A percentile compares a stretch with the other conserved stretches of the same genome.
phyloP scores from a whole-genome alignment of 2,113 vertebrate species.

The Ciconia maguari region DNA sequence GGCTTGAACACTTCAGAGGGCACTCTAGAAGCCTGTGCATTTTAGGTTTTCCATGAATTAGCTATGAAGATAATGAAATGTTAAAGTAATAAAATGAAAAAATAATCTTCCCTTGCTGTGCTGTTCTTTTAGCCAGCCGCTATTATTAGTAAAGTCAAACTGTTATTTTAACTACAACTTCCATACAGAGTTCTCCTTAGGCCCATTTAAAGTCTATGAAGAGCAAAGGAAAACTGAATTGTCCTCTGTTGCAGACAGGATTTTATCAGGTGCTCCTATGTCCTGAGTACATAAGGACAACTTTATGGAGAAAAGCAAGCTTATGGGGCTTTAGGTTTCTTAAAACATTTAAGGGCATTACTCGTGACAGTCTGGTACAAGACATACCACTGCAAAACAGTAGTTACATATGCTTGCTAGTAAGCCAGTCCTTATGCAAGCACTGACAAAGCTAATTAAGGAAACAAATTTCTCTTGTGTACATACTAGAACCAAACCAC shows the following conservation, averaged over 20 bases:
- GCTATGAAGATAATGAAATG: background rate
- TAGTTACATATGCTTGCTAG: background rate
- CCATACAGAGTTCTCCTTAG: background rate
- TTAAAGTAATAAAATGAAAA: background rate
- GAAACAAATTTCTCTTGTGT: background rate
- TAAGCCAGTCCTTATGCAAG: background rate
- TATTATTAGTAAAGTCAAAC: background rate
- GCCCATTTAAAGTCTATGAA: background rate
- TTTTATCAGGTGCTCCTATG: background rate
- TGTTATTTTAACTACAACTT: background rate
- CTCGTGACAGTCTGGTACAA: background rate
- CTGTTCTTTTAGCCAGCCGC: background rate
- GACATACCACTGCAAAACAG: background rate
- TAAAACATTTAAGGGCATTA: background rate
- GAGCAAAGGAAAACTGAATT: background rate
- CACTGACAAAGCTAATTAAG: background rate
- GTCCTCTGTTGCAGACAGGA: background rate
- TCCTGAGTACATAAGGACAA: background rate
- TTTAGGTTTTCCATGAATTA: background rate
- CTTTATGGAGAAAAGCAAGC: background rate
- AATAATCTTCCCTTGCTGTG: background rate
- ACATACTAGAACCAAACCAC: background rate
- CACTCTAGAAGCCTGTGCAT: background rate
- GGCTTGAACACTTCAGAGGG: background rate
- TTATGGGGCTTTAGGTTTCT: background rate